These are phyloP conservation scores for Myiothlypis chrysogaster DNA, from an alignment of 2,797 vertebrate species.

Conservation along the genomic window DNA sequence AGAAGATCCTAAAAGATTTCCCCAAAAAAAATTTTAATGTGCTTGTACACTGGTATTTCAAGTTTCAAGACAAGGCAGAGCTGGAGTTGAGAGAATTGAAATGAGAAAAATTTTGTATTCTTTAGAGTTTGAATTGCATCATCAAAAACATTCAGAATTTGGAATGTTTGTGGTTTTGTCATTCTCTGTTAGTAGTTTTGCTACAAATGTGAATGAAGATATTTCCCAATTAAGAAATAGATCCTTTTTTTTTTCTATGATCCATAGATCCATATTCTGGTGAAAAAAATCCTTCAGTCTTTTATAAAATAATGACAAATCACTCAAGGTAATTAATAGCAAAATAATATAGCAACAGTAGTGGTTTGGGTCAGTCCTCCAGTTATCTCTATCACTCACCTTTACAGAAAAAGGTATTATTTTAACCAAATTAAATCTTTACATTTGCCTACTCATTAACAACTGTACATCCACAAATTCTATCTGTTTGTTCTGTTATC, in stretches of 20 bases:
- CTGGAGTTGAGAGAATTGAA: background rate
- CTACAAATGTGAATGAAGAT: background rate
- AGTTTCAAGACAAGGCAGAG: background rate
- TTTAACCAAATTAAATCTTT: background rate
- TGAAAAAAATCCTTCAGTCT: background rate
- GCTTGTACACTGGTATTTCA: background rate
- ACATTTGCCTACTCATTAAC: background rate
- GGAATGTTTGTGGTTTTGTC: background rate
- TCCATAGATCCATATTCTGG: background rate
- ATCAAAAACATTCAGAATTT: background rate
- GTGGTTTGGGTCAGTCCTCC: background rate
- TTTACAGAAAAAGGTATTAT: background rate
- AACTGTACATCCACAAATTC: background rate
- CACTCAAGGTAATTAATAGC: background rate
- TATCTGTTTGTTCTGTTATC: background rate
- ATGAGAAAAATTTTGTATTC: background rate
- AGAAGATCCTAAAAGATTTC: background rate
- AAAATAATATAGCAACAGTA: background rate
- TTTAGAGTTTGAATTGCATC: background rate
- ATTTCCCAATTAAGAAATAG: background rate
- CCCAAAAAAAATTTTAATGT: background rate
- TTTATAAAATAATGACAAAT: background rate
- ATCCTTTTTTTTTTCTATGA: background rate
- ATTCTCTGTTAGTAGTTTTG: background rate
- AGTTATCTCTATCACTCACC: background rate